A percentile compares a stretch with the other conserved stretches of the same genome.
These are phyloP conservation scores for Drosophila robusta DNA, from an alignment of 2,888 invertebrate genomes.

Conservation along the genomic window DNA sequence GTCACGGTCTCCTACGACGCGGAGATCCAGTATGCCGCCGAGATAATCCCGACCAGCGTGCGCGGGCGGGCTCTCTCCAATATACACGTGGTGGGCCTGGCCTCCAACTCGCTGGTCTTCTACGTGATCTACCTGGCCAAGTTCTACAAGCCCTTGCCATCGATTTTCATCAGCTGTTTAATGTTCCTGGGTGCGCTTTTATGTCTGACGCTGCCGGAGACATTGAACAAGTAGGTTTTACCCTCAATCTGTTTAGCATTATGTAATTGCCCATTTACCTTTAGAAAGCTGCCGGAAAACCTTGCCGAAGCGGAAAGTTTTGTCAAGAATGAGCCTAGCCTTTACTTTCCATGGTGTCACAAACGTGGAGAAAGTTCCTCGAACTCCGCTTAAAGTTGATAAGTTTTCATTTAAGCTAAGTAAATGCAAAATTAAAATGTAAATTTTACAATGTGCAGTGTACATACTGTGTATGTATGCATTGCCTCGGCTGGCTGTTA, in stretches of 20 bases:
- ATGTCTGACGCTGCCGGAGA: constrained; percentile 87
- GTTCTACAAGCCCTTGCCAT: constrained; percentile 85
- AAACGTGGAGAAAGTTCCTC: constrained; percentile 12
- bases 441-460: background rate
- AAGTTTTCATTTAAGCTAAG: background rate
- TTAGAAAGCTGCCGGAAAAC: constrained; percentile 86
- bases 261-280: constrained; percentile 1
- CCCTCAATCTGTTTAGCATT: constrained; percentile 5
- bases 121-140: constrained; percentile 86
- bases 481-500: too few species aligned
- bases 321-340: constrained; percentile 85
- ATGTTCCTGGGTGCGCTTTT: constrained; percentile 86
- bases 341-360: constrained; percentile 85
- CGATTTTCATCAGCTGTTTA: constrained; percentile 86
- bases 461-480: constrained; percentile 37
- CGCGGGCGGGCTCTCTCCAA: constrained; percentile 87
- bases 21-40: constrained; percentile 88
- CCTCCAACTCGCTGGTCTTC: constrained; percentile 87
- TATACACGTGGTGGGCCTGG: constrained; percentile 87
- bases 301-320: constrained; percentile 87
- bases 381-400: background rate
- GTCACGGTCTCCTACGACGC: constrained; percentile 88
- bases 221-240: constrained; percentile 85
- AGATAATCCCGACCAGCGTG: constrained; percentile 88
- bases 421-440: background rate